Evolutionary conservation across 2,888 invertebrate species (phyloP).

Genomic region (Mythimna impura): DNA sequence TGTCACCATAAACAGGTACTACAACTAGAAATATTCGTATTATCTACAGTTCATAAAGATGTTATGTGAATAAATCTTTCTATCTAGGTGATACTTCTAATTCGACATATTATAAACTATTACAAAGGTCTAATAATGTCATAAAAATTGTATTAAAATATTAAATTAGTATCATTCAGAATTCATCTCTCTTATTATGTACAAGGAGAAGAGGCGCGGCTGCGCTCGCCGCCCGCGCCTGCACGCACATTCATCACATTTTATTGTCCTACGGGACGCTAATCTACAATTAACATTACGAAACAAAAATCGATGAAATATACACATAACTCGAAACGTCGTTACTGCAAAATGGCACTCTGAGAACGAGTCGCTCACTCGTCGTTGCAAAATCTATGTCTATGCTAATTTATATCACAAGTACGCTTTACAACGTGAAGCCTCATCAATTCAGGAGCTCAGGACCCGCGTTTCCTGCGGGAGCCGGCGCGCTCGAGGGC

Average conservation of each 20-base stretch:
- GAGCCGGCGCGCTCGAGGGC: conserved; percentile 54
- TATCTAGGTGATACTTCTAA: conserved; percentile 77
- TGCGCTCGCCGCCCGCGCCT: conserved; percentile 58
- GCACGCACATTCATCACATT: conserved; percentile 68
- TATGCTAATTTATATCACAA: conserved; percentile 89
- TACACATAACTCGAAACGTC: conserved; percentile 77
- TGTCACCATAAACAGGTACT: conserved; percentile 70
- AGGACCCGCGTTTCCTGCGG: conserved; percentile 51
- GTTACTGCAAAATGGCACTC: conserved; percentile 87
- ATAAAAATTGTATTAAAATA: conserved; percentile 87
- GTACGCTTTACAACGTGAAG: conserved; percentile 85
- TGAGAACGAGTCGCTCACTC: conserved; percentile 82
- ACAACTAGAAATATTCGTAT: conserved; percentile 68
- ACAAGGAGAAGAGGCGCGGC: conserved; percentile 61
- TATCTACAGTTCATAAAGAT: conserved; percentile 76
- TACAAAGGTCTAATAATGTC: conserved; percentile 79
- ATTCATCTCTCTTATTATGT: conserved; percentile 80
- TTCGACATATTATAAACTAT: conserved; percentile 77
- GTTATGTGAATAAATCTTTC: conserved; percentile 77
- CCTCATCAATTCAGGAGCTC: conserved; percentile 78
- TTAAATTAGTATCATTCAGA: conserved; percentile 84
- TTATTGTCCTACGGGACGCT: conserved; percentile 83
- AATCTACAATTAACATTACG: conserved; percentile 73
- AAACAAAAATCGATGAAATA: conserved; percentile 76
- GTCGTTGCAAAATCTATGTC: conserved; percentile 79